These are phyloP conservation scores for Venustaconcha ellipsiformis DNA, from an alignment of 1,140 invertebrate genomes.

Conservation along the genomic window DNA sequence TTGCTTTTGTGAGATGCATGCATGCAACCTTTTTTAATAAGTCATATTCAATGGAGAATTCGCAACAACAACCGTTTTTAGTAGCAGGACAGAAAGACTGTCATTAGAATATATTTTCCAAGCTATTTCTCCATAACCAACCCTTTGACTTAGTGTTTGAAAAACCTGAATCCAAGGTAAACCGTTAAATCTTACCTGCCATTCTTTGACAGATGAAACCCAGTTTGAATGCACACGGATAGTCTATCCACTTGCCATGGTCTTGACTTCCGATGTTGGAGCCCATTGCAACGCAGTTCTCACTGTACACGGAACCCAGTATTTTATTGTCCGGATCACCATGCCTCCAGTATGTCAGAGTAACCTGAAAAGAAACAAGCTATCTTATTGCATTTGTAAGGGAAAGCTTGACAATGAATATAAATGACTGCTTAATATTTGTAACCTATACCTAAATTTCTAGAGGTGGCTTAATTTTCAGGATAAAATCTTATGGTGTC, in stretches of 20 bases:
- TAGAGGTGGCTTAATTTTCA: no score
- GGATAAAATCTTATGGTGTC: no score
- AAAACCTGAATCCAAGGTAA: background rate
- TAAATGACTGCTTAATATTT: no score
- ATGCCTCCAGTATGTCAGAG: background rate
- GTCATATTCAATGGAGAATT: no score
- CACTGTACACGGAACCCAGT: constrained; percentile 18
- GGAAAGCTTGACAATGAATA: no score
- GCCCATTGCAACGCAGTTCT: constrained; percentile 25
- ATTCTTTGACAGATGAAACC: constrained; percentile 13
- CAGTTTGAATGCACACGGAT: constrained; percentile 7
- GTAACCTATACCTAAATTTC: no score
- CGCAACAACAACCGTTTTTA: no score
- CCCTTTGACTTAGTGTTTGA: background rate
- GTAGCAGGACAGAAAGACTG: no score
- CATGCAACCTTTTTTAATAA: no score
- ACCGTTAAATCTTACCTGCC: constrained; percentile 8
- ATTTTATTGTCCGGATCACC: constrained; percentile 15
- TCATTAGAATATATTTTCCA: no score
- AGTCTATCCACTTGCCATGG: constrained; percentile 17
- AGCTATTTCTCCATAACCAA: background rate
- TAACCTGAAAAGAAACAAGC: background rate
- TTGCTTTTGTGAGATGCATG: no score
- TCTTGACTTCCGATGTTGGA: background rate
- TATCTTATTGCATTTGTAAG: background rate